Base-by-base conservation (phyloP, 1,140 invertebrate genomes). In the Drosophila truncata region DNA sequence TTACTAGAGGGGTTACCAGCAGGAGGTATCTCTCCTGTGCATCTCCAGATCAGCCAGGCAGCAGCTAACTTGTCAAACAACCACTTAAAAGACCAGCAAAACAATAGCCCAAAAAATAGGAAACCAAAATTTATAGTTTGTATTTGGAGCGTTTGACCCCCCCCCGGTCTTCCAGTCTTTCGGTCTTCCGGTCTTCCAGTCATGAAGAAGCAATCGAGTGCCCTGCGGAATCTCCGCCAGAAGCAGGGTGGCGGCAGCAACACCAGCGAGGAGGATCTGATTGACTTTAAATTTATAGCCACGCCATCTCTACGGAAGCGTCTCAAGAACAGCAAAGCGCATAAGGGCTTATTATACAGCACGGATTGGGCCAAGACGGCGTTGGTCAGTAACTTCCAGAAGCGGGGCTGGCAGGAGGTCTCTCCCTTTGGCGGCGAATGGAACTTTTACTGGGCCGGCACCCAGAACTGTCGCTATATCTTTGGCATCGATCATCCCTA, bases 401-500 rank as follows among this genome's bases (percentile, higher is more conserved):
- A 90, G 18, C 64, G 85, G 1, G 81, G 81, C 27, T 90, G 85
- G 85, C 29, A 35, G 4, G 59, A 85, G 61, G 85, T 90, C 31
- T 74, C 78, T 1, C 69, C 78, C 9, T 76, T 79, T 13, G 66
- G 80, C 18, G 81, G 78, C 11, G 62, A 85, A 11, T 90, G 85
- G 85, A 90, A 90, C 52, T 73, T 90, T 14, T 90, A 90, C 52
- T 90, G 85, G 85, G 86, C 85, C 4, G 71, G 64, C 44, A 65
- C 78, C 9, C 85, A 91, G 27, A 91, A 81, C 2, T 90, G 85
- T 58, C 85, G 85, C 18, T 84, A 82, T 1, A 90, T 90, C 55
- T 90, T 90, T 37, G 69, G 85, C 11, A 72, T 90, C 29, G 85
- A 90, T 70, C 81, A 82, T 63, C 86, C 86, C 8, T 90, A 90